phyloP scores from a whole-genome alignment of 2,797 vertebrate species.

The Loriculus beryllinus region DNA sequence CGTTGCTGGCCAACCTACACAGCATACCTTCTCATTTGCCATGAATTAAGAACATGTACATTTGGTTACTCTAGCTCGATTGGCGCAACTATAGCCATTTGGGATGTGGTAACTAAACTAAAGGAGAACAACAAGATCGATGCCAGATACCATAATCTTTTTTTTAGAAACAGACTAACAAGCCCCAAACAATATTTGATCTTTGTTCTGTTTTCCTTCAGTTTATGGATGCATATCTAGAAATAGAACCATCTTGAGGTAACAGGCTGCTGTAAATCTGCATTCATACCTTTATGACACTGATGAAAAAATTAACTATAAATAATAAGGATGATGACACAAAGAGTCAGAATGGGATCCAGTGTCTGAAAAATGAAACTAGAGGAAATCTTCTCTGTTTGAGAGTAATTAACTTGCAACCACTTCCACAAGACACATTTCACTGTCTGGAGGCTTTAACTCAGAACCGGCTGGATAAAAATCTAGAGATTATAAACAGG shows the following conservation, averaged over 20 bases:
- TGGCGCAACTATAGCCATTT: not conserved
- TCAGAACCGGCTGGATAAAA: not conserved
- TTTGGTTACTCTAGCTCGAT: not conserved
- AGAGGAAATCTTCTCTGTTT: not conserved
- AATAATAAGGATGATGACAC: not conserved
- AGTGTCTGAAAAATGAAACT: not conserved
- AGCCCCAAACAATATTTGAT: not conserved
- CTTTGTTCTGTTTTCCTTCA: not conserved
- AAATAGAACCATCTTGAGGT: not conserved
- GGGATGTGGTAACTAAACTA: not conserved
- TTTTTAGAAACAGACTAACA: not conserved
- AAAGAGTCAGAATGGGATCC: not conserved
- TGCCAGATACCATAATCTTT: not conserved
- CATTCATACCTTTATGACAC: not conserved
- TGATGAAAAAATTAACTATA: not conserved
- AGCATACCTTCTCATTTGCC: not conserved
- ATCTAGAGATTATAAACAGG: not conserved
- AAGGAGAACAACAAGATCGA: not conserved
- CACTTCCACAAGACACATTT: not conserved
- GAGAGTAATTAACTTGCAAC: not conserved
- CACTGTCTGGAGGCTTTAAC: not conserved
- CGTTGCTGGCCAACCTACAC: not conserved
- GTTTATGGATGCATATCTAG: not conserved
- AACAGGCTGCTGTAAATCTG: not conserved
- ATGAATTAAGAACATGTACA: not conserved